These are phyloP conservation scores for Hyperoplus lanceolatus DNA, from an alignment of 2,797 vertebrate species.

Conservation along the genomic window DNA sequence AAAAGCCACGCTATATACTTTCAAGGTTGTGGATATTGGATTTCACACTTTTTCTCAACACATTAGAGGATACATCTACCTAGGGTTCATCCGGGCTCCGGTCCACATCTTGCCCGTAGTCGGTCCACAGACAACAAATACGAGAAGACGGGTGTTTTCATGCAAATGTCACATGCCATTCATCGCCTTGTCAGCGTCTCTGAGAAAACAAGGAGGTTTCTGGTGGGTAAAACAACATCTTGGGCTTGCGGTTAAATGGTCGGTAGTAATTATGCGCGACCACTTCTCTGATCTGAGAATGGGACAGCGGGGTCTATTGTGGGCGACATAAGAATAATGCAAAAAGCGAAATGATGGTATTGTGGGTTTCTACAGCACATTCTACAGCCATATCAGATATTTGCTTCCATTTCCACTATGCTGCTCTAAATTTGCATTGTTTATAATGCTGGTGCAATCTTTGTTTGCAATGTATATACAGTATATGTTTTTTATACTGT, in stretches of 20 bases:
- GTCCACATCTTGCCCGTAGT: constrained; percentile 34
- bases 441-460: no score
- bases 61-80: constrained; percentile 55
- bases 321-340: constrained; percentile 54
- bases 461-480: no score
- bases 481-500: no score
- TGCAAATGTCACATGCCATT: constrained; percentile 45
- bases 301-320: constrained; percentile 59
- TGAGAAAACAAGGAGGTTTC: constrained; percentile 58
- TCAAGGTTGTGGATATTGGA: constrained; percentile 68
- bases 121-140: constrained; percentile 38
- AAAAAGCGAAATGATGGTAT: constrained; percentile 20
- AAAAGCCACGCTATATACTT: constrained; percentile 33
- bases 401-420: no score
- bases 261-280: constrained; percentile 55
- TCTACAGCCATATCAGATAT: no score
- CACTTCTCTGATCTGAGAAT: constrained; percentile 63
- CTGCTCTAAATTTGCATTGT: no score
- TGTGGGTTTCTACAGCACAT: background rate
- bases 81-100: constrained; percentile 37
- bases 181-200: constrained; percentile 45
- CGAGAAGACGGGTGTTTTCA: constrained; percentile 42
- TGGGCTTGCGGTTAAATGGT: constrained; percentile 67
- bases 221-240: constrained; percentile 56
- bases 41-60: constrained; percentile 51